Conservation (phyloP, 2,113 vertebrate species). For the Leptodactylus fuscus region DNA sequence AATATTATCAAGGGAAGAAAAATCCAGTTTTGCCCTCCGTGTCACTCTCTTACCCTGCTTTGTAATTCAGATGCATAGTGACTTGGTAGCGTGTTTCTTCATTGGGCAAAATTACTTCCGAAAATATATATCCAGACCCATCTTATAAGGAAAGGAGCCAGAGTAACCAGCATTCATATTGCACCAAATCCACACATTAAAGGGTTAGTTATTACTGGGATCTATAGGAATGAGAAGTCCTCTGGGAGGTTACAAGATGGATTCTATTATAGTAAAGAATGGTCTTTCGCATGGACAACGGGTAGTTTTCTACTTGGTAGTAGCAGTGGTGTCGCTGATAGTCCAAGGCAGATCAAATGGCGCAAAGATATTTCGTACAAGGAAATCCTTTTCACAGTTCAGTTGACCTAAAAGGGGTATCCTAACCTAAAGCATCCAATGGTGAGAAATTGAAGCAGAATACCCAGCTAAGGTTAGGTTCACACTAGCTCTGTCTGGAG, state of each 20-base stretch:
- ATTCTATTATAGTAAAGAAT: not conserved
- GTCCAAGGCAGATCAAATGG: too few relatives aligned
- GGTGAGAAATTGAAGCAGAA: too few relatives aligned
- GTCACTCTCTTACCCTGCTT: not conserved
- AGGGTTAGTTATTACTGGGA: not conserved
- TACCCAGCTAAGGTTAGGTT: too few relatives aligned
- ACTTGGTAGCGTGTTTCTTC: not conserved
- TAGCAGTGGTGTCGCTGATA: not conserved
- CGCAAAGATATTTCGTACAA: too few relatives aligned
- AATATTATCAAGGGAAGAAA: conserved; percentile 25
- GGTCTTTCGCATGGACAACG: not conserved
- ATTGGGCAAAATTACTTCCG: not conserved
- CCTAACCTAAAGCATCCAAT: too few relatives aligned
- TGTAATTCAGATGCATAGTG: not conserved
- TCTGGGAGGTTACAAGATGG: not conserved
- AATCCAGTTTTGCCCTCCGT: not conserved
- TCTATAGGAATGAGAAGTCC: not conserved
- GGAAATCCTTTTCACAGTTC: too few relatives aligned
- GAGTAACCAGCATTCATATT: conserved; percentile 20
- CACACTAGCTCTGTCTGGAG: too few relatives aligned
- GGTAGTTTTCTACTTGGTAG: not conserved
- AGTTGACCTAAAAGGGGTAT: too few relatives aligned
- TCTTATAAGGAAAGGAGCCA: not conserved
- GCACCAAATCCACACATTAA: conserved; percentile 8
- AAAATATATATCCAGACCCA: not conserved